phyloP scores from a whole-genome alignment of 2,113 vertebrate species.

The cattle (Bos taurus) region DNA sequence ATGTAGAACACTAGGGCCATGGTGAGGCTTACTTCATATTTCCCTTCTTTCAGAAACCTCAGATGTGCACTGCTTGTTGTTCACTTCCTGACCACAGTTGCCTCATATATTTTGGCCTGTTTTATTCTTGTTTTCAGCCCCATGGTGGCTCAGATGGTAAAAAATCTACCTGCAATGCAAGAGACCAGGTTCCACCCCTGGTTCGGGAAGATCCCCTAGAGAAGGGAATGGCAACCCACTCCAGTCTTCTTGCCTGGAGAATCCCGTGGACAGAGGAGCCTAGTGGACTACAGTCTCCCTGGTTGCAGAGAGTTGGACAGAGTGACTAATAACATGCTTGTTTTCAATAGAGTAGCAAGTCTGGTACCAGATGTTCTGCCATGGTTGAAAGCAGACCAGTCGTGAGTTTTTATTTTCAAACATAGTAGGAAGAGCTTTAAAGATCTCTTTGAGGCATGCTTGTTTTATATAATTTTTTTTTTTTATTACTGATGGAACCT shows the following conservation, averaged over 20 bases:
- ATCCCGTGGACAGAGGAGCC: background rate
- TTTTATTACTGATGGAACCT: background rate
- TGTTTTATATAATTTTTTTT: background rate
- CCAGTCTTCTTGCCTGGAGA: background rate
- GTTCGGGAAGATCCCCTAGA: background rate
- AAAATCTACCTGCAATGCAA: background rate
- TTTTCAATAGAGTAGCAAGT: slow-evolving; percentile 10
- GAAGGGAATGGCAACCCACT: background rate
- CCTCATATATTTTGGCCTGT: background rate
- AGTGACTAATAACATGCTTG: background rate
- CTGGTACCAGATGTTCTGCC: background rate
- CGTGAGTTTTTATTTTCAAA: slow-evolving; percentile 42
- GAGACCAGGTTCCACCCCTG: background rate
- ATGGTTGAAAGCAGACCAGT: slow-evolving; percentile 22
- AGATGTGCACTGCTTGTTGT: background rate
- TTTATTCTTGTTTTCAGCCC: slow-evolving; percentile 1
- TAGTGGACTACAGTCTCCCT: background rate
- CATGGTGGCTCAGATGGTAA: background rate
- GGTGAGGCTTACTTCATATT: background rate
- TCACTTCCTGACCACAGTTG: background rate
- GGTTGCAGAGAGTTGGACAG: background rate
- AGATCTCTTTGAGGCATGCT: slow-evolving; percentile 3
- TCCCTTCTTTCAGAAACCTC: background rate
- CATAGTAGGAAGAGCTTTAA: slow-evolving; percentile 1
- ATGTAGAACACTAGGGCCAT: background rate